Percentiles rank a stretch among this genome's conserved stretches.
Evolutionary conservation across 1,140 invertebrate species (phyloP).

Genomic region (Popillia japonica): DNA sequence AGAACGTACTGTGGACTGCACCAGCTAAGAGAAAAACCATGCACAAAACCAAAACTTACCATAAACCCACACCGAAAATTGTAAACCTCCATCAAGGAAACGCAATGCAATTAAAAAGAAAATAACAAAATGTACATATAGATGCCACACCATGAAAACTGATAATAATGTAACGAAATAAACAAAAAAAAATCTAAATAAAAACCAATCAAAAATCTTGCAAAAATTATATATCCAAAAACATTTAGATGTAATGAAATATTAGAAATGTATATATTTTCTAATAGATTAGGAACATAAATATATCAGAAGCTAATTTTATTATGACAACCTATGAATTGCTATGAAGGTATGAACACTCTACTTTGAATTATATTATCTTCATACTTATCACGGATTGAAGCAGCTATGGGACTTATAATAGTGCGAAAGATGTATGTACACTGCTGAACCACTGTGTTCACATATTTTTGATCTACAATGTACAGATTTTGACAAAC

Average conservation of each 20-base stretch:
- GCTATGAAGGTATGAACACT: no score
- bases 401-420: no score
- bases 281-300: background rate
- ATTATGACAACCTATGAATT: background rate
- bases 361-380: no score
- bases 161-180: slow-evolving; percentile 5
- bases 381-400: no score
- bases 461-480: no score
- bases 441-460: no score
- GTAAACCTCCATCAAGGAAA: slow-evolving; percentile 53
- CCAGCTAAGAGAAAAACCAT: slow-evolving; percentile 3
- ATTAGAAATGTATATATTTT: no score
- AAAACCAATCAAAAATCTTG: background rate
- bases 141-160: slow-evolving; percentile 23
- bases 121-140: slow-evolving; percentile 24
- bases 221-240: background rate
- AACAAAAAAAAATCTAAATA: background rate
- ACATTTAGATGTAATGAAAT: background rate
- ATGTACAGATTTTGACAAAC: no score
- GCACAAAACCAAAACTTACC: slow-evolving; percentile 50
- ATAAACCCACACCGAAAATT: slow-evolving; percentile 41
- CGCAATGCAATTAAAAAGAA: slow-evolving; percentile 46
- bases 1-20: background rate
- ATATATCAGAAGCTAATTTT: background rate
- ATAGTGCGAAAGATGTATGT: no score